Conservation (phyloP, 2,888 invertebrate genomes). For the Arrhopalites spinosus region DNA sequence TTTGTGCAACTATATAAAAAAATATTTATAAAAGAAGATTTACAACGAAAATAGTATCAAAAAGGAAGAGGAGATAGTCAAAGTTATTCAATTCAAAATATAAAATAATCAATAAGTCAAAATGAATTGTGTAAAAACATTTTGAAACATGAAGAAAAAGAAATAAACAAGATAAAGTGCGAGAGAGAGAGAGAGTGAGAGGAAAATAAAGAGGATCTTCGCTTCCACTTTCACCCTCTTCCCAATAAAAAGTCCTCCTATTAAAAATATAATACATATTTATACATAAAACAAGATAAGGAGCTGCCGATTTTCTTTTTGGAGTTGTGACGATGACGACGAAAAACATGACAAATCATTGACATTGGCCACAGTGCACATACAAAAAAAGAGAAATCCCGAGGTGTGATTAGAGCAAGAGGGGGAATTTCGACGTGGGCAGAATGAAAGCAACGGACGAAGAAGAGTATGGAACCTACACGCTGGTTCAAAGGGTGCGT, state of each 20-base stretch:
- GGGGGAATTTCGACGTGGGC: background rate
- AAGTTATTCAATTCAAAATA: no score
- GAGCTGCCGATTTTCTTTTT: background rate
- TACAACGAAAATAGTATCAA: no score
- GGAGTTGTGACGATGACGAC: background rate
- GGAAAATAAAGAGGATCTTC: no score
- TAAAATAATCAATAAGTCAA: no score
- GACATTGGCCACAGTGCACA: background rate
- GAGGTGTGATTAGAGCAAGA: background rate
- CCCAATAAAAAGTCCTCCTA: background rate
- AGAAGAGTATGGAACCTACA: slow-evolving; percentile 55
- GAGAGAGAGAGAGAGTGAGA: no score
- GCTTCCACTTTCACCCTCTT: background rate
- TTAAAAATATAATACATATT: background rate
- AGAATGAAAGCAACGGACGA: slow-evolving; percentile 51
- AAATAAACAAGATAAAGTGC: no score
- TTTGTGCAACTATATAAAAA: no score
- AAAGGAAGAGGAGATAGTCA: no score
- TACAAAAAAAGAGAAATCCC: background rate
- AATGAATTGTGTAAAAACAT: no score
- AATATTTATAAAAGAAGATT: no score
- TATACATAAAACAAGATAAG: background rate
- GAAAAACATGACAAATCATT: background rate
- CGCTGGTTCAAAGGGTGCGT: background rate
- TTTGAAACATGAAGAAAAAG: no score